A percentile compares a stretch with the other conserved stretches of the same genome.
Conservation (phyloP, 92 coral and sea anemone genomes). For the Parazoanthus atlanticus region DNA sequence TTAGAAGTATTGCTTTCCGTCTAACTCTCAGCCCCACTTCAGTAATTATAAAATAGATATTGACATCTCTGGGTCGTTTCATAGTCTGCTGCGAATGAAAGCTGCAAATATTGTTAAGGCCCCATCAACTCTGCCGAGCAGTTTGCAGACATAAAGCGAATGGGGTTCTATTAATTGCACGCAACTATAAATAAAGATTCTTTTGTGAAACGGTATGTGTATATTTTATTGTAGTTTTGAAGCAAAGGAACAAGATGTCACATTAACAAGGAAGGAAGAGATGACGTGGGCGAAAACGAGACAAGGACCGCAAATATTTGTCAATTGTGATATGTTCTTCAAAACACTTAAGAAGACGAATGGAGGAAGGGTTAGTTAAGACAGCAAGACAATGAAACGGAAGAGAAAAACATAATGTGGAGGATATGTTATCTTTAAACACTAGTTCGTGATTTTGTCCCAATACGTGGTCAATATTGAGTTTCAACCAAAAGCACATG, state of each 20-base stretch:
- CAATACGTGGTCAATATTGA: slow-evolving; percentile 17
- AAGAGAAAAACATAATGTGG: slow-evolving; percentile 3
- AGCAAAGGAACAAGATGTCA: background rate
- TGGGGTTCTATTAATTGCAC: background rate
- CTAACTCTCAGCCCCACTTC: slow-evolving; percentile 23
- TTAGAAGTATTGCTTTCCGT: slow-evolving; percentile 32
- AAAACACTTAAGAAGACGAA: slow-evolving; percentile 27
- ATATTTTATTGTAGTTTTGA: background rate
- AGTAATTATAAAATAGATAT: slow-evolving; percentile 27
- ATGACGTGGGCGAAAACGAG: slow-evolving; percentile 2
- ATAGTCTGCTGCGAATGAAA: slow-evolving; percentile 21
- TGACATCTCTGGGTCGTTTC: slow-evolving; percentile 18
- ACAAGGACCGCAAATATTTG: background rate
- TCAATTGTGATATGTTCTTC: slow-evolving; percentile 7
- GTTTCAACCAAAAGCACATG: slow-evolving; percentile 22
- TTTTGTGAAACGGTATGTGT: background rate
- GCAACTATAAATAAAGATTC: background rate
- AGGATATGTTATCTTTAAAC: slow-evolving; percentile 37
- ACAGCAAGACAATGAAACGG: slow-evolving; percentile 35
- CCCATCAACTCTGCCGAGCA: background rate
- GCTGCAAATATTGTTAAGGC: background rate
- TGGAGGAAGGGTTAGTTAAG: slow-evolving; percentile 37
- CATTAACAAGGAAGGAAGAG: background rate
- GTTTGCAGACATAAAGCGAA: background rate
- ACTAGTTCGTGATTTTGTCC: slow-evolving; percentile 34